These are phyloP conservation scores for Lepidurus couesii DNA, from an alignment of 1,140 invertebrate genomes.

Conservation along the genomic window DNA sequence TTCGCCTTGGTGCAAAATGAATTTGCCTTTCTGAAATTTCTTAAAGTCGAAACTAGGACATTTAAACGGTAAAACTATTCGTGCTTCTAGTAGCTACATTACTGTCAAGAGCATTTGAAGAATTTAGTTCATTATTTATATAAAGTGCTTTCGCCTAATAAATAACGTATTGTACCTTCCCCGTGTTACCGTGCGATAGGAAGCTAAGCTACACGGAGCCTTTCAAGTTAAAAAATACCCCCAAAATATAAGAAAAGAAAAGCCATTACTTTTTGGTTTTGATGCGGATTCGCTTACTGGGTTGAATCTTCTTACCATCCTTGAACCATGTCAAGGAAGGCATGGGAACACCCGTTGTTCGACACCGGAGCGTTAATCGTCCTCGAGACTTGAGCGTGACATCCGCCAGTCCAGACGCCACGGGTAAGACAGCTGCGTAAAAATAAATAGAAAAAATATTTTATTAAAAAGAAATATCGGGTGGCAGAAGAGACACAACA, in stretches of 20 bases:
- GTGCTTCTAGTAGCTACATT: no score
- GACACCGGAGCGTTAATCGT: slow-evolving; percentile 57
- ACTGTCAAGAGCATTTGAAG: no score
- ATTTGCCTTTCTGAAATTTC: background rate
- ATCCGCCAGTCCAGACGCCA: slow-evolving; percentile 42
- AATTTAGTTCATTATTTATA: no score
- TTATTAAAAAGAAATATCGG: background rate
- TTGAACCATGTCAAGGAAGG: slow-evolving; percentile 67
- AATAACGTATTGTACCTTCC: no score
- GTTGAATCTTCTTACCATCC: slow-evolving; percentile 48
- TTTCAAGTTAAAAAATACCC: background rate
- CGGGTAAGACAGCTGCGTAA: slow-evolving; percentile 40
- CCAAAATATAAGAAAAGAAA: slow-evolving; percentile 2
- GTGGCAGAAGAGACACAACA: background rate
- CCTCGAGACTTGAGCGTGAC: slow-evolving; percentile 39
- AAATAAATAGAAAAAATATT: slow-evolving; percentile 20
- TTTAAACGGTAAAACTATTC: background rate
- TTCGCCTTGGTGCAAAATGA: background rate
- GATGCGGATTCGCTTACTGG: slow-evolving; percentile 40
- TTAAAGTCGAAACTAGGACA: background rate
- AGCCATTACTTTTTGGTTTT: slow-evolving; percentile 43
- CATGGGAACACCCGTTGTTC: slow-evolving; percentile 59
- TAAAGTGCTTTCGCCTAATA: no score
- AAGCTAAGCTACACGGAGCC: no score
- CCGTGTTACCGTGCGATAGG: no score